phyloP scores from a whole-genome alignment of 2,113 vertebrate genomes.

The Chinchilla lanigera region DNA sequence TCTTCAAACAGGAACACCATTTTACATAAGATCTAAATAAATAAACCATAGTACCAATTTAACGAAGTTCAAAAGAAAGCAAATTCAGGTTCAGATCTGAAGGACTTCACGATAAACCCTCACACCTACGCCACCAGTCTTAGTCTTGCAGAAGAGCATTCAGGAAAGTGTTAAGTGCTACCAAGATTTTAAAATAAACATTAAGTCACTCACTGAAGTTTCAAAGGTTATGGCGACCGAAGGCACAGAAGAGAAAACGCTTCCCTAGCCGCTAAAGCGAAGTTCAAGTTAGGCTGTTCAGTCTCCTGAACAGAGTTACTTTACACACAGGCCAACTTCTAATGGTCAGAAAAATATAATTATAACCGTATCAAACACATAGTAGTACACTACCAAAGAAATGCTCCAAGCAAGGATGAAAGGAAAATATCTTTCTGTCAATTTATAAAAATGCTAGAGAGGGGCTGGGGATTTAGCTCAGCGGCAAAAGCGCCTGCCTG shows the following conservation, averaged over 20 bases:
- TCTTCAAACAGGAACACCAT: neutral
- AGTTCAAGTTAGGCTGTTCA: neutral
- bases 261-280: slow-evolving; percentile 12
- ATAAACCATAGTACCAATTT: neutral
- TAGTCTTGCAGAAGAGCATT: neutral
- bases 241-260: slow-evolving; percentile 27
- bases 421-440: slow-evolving; percentile 39
- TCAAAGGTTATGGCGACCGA: slow-evolving; percentile 72
- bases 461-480: no score
- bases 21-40: neutral
- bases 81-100: neutral
- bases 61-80: neutral
- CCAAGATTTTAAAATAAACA: slow-evolving; percentile 60
- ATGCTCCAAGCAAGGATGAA: neutral
- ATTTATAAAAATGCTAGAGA: neutral
- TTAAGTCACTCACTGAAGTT: slow-evolving; percentile 16
- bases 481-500: no score
- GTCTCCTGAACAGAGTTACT: neutral
- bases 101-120: neutral
- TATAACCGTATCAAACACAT: neutral
- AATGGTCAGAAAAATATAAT: slow-evolving; percentile 32
- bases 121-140: neutral
- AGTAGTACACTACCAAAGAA: slow-evolving; percentile 23
- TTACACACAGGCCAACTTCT: neutral
- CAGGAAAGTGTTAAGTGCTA: slow-evolving; percentile 37